Percentiles rank a stretch among this genome's conserved stretches.
These are phyloP conservation scores for Lysiphlebus fabarum DNA, from an alignment of 1,140 invertebrate species.

Conservation along the genomic window DNA sequence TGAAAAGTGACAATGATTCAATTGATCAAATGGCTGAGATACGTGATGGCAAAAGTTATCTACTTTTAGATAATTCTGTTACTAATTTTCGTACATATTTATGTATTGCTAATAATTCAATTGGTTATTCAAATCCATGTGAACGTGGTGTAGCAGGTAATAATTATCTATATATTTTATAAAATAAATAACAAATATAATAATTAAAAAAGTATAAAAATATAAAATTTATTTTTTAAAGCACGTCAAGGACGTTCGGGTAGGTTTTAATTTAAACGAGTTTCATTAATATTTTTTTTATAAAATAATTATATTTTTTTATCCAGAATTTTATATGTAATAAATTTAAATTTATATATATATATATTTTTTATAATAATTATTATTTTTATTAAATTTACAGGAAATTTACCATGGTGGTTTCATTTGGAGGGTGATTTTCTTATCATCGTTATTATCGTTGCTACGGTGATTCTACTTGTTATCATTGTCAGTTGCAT, in stretches of 20 bases:
- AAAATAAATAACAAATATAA: not conserved
- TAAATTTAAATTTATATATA: no score
- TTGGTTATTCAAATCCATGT: constrained; percentile 72
- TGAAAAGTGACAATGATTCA: constrained; percentile 79
- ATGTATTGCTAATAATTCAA: constrained; percentile 79
- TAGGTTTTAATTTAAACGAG: constrained; percentile 25
- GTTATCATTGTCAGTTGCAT: constrained; percentile 78
- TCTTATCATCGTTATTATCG: constrained; percentile 71
- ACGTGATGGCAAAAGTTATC: constrained; percentile 61
- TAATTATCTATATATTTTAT: constrained; percentile 23
- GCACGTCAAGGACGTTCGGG: constrained; percentile 35
- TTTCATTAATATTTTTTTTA: not conserved
- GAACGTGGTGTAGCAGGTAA: constrained; percentile 67
- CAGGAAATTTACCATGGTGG: constrained; percentile 74
- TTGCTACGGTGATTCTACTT: constrained; percentile 71
- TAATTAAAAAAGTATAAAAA: not conserved
- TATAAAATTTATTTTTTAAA: constrained; percentile 25
- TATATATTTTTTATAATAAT: no score
- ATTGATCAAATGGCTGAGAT: constrained; percentile 55
- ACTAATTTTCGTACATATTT: constrained; percentile 75
- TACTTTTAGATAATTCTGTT: constrained; percentile 64
- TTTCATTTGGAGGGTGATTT: constrained; percentile 70
- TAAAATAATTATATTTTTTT: not conserved
- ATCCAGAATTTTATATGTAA: not conserved
- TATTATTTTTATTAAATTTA: constrained; percentile 35